A percentile compares a stretch with the other conserved stretches of the same genome.
Conservation (phyloP, 1,140 invertebrate species). For the Ectropis grisescens region DNA sequence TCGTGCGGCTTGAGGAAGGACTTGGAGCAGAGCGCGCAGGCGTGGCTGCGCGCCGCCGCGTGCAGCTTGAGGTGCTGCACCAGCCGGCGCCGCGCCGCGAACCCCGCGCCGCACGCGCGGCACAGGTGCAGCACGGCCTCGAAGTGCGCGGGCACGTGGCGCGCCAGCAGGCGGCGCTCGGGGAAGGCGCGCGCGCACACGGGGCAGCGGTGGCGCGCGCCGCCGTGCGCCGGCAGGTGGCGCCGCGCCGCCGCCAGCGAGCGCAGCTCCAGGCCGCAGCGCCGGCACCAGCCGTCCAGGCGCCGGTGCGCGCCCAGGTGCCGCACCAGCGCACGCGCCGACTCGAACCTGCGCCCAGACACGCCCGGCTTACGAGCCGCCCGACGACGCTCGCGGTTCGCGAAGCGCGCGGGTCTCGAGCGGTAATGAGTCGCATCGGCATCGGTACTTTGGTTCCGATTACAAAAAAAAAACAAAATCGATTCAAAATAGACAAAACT, state of each 20-base stretch:
- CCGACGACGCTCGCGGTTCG: too few relatives aligned
- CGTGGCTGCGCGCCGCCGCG: slow-evolving; percentile 21
- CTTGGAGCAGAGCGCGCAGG: slow-evolving; percentile 40
- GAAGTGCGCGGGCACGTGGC: slow-evolving; percentile 45
- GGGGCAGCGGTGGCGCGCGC: slow-evolving; percentile 35
- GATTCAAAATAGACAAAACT: too few relatives aligned
- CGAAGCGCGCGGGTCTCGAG: too few relatives aligned
- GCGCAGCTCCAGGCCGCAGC: slow-evolving; percentile 34
- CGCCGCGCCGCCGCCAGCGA: slow-evolving; percentile 23
- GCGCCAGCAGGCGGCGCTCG: slow-evolving; percentile 35
- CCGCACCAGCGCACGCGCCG: slow-evolving; percentile 29
- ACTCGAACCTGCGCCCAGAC: slow-evolving; percentile 28
- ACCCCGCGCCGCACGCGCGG: slow-evolving; percentile 38
- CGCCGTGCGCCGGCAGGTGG: slow-evolving; percentile 39
- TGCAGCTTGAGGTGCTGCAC: slow-evolving; percentile 41
- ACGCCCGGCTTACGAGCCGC: slow-evolving; percentile 7
- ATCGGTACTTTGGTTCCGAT: too few relatives aligned
- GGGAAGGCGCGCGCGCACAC: slow-evolving; percentile 32
- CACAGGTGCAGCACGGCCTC: slow-evolving; percentile 41
- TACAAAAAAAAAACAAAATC: too few relatives aligned
- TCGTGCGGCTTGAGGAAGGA: slow-evolving; percentile 27
- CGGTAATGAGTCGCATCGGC: too few relatives aligned
- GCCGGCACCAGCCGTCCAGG: slow-evolving; percentile 26
- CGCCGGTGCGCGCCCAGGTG: slow-evolving; percentile 31
- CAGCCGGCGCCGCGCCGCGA: slow-evolving; percentile 30